phyloP scores from a whole-genome alignment of 2,113 vertebrate genomes.

The Mormoops blainvillei region DNA sequence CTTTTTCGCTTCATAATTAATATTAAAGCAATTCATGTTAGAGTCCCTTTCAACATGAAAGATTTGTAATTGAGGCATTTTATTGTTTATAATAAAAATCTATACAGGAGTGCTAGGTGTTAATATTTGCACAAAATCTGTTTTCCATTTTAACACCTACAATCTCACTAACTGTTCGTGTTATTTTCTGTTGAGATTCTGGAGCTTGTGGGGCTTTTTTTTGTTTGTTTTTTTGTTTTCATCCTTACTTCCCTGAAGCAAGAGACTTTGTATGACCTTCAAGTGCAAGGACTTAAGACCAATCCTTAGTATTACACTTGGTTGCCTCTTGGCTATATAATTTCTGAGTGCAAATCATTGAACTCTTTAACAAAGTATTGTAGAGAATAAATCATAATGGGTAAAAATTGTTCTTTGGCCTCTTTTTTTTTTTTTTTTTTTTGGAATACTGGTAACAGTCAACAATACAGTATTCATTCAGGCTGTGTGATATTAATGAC shows the following conservation, averaged over 20 bases:
- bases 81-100: conserved; percentile 78
- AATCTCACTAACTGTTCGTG: conserved; percentile 77
- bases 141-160: conserved; percentile 80
- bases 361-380: conserved; percentile 86
- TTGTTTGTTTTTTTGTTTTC: conserved; percentile 66
- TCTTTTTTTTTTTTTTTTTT: conserved; percentile 67
- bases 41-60: conserved; percentile 76
- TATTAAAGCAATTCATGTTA: conserved; percentile 77
- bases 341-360: conserved; percentile 87
- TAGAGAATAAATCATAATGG: conserved; percentile 88
- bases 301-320: conserved; percentile 87
- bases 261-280: conserved; percentile 84
- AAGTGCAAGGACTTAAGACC: conserved; percentile 85
- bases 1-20: conserved; percentile 71
- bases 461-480: background rate
- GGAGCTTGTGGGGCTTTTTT: conserved; percentile 62
- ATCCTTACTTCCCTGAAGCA: conserved; percentile 80
- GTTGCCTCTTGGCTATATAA: conserved; percentile 88
- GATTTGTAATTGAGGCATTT: conserved; percentile 76
- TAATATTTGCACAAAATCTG: conserved; percentile 79
- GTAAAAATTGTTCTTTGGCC: conserved; percentile 74
- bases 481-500: background rate
- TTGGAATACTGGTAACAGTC: background rate
- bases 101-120: conserved; percentile 74
- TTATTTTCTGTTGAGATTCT: conserved; percentile 79